Evolutionary conservation across 1,140 invertebrate species (phyloP), one percentile per base, ranked within the genome.

Genomic region (Agrilus planipennis): DNA sequence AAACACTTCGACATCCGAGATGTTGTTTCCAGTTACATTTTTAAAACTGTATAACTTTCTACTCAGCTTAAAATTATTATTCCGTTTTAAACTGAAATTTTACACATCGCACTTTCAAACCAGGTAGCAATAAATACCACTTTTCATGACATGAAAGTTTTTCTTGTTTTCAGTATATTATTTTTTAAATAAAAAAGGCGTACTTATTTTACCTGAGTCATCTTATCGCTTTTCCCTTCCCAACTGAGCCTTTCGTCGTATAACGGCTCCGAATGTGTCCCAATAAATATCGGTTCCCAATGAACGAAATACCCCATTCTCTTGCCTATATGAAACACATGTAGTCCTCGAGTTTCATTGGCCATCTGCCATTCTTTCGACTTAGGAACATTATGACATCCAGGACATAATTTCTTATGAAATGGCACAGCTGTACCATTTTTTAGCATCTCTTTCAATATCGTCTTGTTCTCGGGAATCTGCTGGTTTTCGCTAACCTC

Each of bases 281-380:
- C 86, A 44, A 89, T 88, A 49, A 83, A 89, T 47, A 89, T 88
- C 1, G 88, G 88, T 61, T 91, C 88, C 89, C 89, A 92, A 55
- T 87, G 83, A 15, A 84, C 70, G 55, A 78, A 84, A 40, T 75
- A 76, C 11, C 84, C 82, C 2, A 71, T 77, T 16, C 88, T 67
- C 53, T 90, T 89, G 4, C 86, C 86, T 2, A 84, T 76, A 53
- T 87, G 80, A 60, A 90, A 91, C 7, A 91, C 76, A 47, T 79
- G 76, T 41, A 92, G 64, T 45, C 73, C 71, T 41, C 71, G 67
- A 0, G 77, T 79, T 59, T 82, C 75, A 20, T 73, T 64, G 0
- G 77, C 72, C 15, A 74, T 70, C 57, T 81, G 74, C 85, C 87
- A 91, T 51, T 89, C 83, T 52, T 84, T 79, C 15, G 77, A 76